Evolutionary conservation across 2,797 vertebrate genomes (phyloP).

Genomic region (Fringilla coelebs): DNA sequence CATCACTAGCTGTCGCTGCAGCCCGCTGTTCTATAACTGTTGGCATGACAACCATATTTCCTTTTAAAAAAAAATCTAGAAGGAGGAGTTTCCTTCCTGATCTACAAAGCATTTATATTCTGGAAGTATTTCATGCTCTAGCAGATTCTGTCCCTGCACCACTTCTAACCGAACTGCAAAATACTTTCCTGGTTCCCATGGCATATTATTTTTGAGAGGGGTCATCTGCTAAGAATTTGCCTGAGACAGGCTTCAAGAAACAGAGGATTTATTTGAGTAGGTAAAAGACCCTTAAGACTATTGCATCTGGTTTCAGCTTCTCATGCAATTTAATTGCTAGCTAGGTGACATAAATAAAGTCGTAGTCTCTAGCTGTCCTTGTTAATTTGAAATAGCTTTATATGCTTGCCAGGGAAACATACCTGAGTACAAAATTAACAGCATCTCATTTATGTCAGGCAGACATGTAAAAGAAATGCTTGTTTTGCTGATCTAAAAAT

Average conservation of each 20-base stretch:
- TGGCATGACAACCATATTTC: slow-evolving; percentile 29
- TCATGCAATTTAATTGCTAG: not conserved
- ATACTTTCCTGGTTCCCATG: not conserved
- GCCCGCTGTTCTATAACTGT: not conserved
- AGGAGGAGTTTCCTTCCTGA: not conserved
- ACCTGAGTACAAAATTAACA: not conserved
- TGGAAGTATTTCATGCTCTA: not conserved
- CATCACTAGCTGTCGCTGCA: slow-evolving; percentile 56
- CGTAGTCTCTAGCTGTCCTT: not conserved
- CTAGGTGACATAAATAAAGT: not conserved
- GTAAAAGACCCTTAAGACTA: not conserved
- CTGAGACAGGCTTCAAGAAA: not conserved
- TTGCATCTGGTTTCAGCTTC: not conserved
- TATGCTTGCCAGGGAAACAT: not conserved
- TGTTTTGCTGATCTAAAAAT: not conserved
- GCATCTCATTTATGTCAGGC: not conserved
- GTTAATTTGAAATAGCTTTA: not conserved
- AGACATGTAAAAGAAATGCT: not conserved
- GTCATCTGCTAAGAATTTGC: not conserved
- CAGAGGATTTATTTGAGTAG: not conserved
- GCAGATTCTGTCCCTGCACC: not conserved
- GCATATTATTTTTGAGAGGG: not conserved
- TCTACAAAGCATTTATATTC: not conserved
- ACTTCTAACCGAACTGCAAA: not conserved
- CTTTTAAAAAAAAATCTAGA: not conserved